Evolutionary conservation across 2,797 vertebrate species (phyloP).

Genomic region (Paramormyrops hopkinsi): DNA sequence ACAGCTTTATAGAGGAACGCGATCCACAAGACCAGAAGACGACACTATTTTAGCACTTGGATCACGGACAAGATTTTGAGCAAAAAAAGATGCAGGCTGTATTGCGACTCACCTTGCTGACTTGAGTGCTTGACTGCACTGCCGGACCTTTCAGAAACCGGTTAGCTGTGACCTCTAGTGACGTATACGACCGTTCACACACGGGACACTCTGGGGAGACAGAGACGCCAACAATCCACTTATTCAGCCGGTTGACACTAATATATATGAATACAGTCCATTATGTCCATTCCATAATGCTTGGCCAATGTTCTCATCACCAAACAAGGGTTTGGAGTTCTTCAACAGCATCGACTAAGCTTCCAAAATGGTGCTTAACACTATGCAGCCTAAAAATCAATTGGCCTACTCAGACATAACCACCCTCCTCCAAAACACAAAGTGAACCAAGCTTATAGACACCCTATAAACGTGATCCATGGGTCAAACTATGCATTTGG

Average conservation of each 20-base stretch:
- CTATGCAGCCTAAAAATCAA: background rate
- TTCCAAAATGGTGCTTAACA: background rate
- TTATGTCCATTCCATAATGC: background rate
- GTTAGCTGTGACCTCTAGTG: conserved; percentile 38
- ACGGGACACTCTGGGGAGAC: conserved; percentile 33
- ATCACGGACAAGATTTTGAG: background rate
- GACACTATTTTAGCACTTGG: background rate
- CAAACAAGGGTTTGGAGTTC: background rate
- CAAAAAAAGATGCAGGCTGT: background rate
- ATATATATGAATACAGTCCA: background rate
- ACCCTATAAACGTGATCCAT: background rate
- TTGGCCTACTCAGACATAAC: background rate
- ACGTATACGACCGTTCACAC: conserved; percentile 29
- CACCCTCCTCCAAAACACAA: background rate
- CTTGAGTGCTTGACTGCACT: background rate
- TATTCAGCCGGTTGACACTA: background rate
- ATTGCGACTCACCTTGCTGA: background rate
- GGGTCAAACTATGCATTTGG: background rate
- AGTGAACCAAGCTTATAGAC: background rate
- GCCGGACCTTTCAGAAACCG: conserved; percentile 27
- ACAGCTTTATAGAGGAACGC: background rate
- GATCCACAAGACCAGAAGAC: background rate
- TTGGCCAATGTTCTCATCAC: background rate
- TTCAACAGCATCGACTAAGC: background rate
- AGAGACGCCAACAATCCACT: background rate